Evolutionary conservation across 2,113 vertebrate genomes (phyloP).

Genomic region (Xenopus tropicalis): DNA sequence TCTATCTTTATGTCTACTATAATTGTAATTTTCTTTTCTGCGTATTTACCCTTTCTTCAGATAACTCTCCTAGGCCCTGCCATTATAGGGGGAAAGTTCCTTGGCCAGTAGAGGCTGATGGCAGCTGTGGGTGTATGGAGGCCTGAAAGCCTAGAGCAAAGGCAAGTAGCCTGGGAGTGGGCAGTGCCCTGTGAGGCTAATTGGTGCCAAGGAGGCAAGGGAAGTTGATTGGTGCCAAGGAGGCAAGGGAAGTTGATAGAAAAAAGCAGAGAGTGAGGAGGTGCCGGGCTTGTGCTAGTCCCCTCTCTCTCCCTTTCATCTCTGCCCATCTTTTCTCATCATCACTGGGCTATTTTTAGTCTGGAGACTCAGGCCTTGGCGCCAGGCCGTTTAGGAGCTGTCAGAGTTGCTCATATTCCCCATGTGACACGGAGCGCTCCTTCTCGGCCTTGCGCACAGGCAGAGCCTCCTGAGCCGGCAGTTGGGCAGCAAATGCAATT

Average conservation of each 20-base stretch:
- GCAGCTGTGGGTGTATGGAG: neutral
- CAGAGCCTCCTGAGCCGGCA: constrained; percentile 56
- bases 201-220: neutral
- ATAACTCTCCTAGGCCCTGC: too few species aligned
- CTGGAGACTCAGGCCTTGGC: constrained; percentile 83
- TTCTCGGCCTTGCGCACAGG: constrained; percentile 62
- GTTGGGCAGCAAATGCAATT: constrained; percentile 65
- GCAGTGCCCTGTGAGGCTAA: neutral
- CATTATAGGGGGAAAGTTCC: neutral
- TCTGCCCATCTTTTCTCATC: constrained; percentile 76
- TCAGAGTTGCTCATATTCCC: constrained; percentile 94
- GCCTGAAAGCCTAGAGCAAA: too few species aligned
- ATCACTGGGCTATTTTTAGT: constrained; percentile 88
- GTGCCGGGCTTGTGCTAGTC: constrained; percentile 45
- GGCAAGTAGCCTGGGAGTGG: too few species aligned
- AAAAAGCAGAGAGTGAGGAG: neutral
- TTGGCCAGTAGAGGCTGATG: neutral
- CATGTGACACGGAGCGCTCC: constrained; percentile 82
- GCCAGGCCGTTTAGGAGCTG: constrained; percentile 96
- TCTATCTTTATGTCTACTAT: too few species aligned
- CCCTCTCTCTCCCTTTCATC: constrained; percentile 68
- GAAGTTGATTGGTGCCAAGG: neutral
- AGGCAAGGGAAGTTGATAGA: neutral
- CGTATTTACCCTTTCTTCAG: too few species aligned
- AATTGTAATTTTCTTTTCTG: too few species aligned